phyloP scores from a whole-genome alignment of 2,113 vertebrate species.

The Protomyctophum bolini region DNA sequence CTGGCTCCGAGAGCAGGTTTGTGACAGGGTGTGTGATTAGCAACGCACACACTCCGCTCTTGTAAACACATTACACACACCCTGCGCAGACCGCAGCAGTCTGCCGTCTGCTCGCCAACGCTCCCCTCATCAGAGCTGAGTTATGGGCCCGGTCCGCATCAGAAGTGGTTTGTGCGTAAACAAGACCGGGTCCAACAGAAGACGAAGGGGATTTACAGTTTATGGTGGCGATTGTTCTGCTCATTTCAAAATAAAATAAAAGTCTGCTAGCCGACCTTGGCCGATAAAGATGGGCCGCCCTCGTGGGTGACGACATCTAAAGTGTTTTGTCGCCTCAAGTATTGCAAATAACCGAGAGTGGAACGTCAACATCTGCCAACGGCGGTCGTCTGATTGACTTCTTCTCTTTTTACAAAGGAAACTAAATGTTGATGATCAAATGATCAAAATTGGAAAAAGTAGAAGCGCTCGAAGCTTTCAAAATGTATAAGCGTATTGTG shows the following conservation, averaged over 20 bases:
- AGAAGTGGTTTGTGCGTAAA: slow-evolving; percentile 72
- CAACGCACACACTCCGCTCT: slow-evolving; percentile 68
- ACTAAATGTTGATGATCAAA: slow-evolving; percentile 18
- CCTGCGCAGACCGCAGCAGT: slow-evolving; percentile 68
- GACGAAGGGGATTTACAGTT: slow-evolving; percentile 48
- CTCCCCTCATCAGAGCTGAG: slow-evolving; percentile 68
- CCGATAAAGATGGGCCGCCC: slow-evolving; percentile 48
- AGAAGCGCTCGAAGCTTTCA: no score
- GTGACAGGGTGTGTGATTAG: slow-evolving; percentile 75
- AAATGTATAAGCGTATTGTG: no score
- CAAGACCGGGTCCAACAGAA: slow-evolving; percentile 38
- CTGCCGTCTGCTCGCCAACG: slow-evolving; percentile 55
- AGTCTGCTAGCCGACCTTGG: slow-evolving; percentile 54
- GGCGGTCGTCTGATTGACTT: neutral
- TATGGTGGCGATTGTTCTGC: slow-evolving; percentile 54
- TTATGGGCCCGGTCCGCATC: slow-evolving; percentile 56
- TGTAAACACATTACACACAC: slow-evolving; percentile 76
- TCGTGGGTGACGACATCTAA: slow-evolving; percentile 47
- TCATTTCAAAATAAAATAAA: slow-evolving; percentile 57
- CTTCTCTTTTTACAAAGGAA: neutral
- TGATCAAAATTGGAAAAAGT: slow-evolving; percentile 23
- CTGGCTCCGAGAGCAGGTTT: slow-evolving; percentile 72
- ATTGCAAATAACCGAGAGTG: no score
- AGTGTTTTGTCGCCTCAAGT: neutral
- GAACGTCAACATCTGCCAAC: slow-evolving; percentile 8